Conservation (phyloP, 2,888 invertebrate genomes). For the Sminthurinus aureus region DNA sequence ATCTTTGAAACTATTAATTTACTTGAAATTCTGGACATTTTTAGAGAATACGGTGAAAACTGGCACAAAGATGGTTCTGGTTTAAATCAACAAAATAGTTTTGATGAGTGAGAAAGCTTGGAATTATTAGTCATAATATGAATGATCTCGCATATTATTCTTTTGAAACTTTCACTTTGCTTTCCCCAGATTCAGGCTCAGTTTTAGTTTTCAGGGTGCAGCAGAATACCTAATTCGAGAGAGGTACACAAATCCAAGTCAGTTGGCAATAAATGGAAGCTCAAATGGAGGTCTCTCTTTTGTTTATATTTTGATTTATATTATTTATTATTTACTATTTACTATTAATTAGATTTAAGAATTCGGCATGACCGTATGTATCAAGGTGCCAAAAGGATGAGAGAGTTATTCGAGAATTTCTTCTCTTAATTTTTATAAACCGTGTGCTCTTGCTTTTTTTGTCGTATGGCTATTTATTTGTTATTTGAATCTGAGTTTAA, state of each 20-base stretch:
- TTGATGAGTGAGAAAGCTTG: slow-evolving; percentile 9
- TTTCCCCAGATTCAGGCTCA: neutral
- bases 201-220: slow-evolving; percentile 12
- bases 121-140: neutral
- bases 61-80: slow-evolving; percentile 96
- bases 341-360: too few species aligned
- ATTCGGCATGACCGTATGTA: too few species aligned
- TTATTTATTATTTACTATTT: too few species aligned
- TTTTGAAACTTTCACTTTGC: neutral
- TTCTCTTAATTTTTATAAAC: too few species aligned
- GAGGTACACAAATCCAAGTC: slow-evolving; percentile 17
- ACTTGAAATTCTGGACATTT: too few species aligned
- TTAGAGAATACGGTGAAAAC: slow-evolving; percentile 93
- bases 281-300: slow-evolving; percentile 24
- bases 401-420: too few species aligned
- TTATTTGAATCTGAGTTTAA: neutral
- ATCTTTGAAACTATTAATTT: slow-evolving; percentile 50
- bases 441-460: too few species aligned
- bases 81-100: slow-evolving; percentile 73
- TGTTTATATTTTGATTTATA: too few species aligned
- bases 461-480: too few species aligned
- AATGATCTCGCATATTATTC: neutral
- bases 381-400: too few species aligned
- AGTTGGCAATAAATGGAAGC: slow-evolving; percentile 15
- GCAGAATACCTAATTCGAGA: slow-evolving; percentile 23